Evolutionary conservation across 2,113 vertebrate species (phyloP), one percentile per base, ranked within the genome.

Genomic region (Ranitomeya imitator): DNA sequence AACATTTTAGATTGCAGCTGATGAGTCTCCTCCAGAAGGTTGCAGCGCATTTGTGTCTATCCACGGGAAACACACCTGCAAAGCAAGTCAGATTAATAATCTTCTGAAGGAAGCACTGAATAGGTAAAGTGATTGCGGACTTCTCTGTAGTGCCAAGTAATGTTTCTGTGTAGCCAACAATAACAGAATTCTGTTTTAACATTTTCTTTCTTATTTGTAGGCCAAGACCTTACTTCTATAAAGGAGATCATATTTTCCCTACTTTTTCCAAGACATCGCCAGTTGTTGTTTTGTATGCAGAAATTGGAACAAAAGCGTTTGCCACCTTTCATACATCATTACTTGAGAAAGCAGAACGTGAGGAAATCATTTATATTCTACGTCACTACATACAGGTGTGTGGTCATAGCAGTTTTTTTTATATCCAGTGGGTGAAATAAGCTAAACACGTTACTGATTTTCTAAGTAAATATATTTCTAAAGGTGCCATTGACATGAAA

Each of bases 281-380:
- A 16, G 94, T 99, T 57, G 94, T 95, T 91, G 93, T 99, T 91
- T 96, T 99, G 7, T 99, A 99, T 92, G 97, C 97, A 85, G 97
- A 99, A 95, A 93, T 99, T 31, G 98, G 98, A 90, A 99, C 97
- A 0, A 98, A 95, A 92, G 95, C 94, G 45, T 99, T 99, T 88
- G 94, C 89, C 77, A 93, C 92, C 74, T 99, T 99, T 93, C 98
- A 99, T 91, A 97, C 95, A 91, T 91, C 94, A 65, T 93, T 99
- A 57, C 94, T 95, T 79, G 95, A 97, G 92, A 96, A 95, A 91
- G 97, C 97, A 0, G 89, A 92, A 79, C 95, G 93, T 61, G 96
- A 94, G 21, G 95, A 95, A 89, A 95, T 99, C 51, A 85, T 94
- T 14, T 99, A 99, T 91, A 93, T 99, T 90, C 94, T 99, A 63